Evolutionary conservation across 2,888 invertebrate genomes (phyloP), one percentile per base, ranked within the genome.

Genomic region (Salticus scenicus): DNA sequence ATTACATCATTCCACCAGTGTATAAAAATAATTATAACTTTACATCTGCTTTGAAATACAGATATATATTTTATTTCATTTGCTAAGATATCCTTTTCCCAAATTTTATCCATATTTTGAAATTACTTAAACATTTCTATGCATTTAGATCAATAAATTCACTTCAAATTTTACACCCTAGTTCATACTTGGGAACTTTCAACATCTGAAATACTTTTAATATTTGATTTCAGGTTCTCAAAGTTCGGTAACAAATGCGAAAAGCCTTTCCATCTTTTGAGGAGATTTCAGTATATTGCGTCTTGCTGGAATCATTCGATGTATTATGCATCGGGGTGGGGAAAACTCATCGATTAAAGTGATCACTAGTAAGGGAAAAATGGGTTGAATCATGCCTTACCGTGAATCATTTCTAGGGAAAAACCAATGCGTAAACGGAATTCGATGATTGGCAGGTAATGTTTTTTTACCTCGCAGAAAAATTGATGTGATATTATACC

Each of bases 361-460:
- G 57, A 57, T 57, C 57, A 57, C 57, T 57, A 57, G 57, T 7
- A 2, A 57, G 57, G 57, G 57, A 57, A 57, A 57, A 57, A 57
- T 57, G 57, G 57, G 57, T 57, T 57, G 57, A 20, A 57, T 57
- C 57, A 57, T 24, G 57, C 57, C 24, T 24, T 24, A 24, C 57
- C 57, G 24, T 57, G 57, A 57, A 24, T 57, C 57, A 57, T 24
- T 57, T 57, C 57, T 24, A 24, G 57, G 57, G 57, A 24, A 57
- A 57, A 57, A 57, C 57, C 57, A 57, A 57, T 57, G 24, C 57
- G 24, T 57, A 57, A 57, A 57, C 57, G 57, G 57, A 57, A 57
- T 57, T 12, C 57, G 24, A 57, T 57, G 57, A 57, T 57, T 57
- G 57, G 57, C 57, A 57, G 57, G 57, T 57, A 57, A 57, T 57